phyloP scores from a whole-genome alignment of 2,113 vertebrate genomes.

The Lepisosteus oculatus region DNA sequence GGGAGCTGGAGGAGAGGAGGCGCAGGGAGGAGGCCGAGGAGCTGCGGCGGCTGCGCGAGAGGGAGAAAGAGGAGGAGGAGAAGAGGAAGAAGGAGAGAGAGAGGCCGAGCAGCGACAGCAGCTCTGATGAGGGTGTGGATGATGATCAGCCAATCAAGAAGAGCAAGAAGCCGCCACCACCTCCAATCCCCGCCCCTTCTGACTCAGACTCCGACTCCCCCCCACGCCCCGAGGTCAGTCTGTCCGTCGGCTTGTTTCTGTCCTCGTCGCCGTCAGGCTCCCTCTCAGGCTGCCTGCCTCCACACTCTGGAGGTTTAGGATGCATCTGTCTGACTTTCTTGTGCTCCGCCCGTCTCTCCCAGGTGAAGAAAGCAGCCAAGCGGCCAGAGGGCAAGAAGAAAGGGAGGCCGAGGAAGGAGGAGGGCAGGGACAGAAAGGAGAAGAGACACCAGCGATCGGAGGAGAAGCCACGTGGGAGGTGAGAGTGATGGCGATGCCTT shows the following conservation, averaged over 20 bases:
- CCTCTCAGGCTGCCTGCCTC: background rate
- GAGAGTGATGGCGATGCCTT: slow-evolving; percentile 25
- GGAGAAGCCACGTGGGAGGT: slow-evolving; percentile 79
- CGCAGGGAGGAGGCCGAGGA: slow-evolving; percentile 91
- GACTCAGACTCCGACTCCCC: slow-evolving; percentile 76
- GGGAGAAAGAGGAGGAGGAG: slow-evolving; percentile 87
- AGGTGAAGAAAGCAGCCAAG: slow-evolving; percentile 79
- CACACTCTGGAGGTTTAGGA: background rate
- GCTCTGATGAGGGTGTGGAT: slow-evolving; percentile 67
- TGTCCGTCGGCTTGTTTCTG: background rate
- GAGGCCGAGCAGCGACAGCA: slow-evolving; percentile 67
- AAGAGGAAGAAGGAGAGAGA: slow-evolving; percentile 82
- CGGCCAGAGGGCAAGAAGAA: slow-evolving; percentile 77
- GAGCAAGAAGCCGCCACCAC: slow-evolving; percentile 71
- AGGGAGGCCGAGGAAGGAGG: slow-evolving; percentile 78
- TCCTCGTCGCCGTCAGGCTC: too few relatives aligned
- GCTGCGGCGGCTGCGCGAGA: slow-evolving; percentile 80
- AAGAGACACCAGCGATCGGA: slow-evolving; percentile 64
- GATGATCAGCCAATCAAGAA: slow-evolving; percentile 78
- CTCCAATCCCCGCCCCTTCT: slow-evolving; percentile 71
- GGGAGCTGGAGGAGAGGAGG: slow-evolving; percentile 88
- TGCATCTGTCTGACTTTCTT: background rate
- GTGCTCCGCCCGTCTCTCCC: background rate
- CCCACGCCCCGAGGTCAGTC: slow-evolving; percentile 49
- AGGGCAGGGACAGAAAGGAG: slow-evolving; percentile 55